Evolutionary conservation across 2,113 vertebrate genomes (phyloP).

Genomic region (Solenodon paradoxus): DNA sequence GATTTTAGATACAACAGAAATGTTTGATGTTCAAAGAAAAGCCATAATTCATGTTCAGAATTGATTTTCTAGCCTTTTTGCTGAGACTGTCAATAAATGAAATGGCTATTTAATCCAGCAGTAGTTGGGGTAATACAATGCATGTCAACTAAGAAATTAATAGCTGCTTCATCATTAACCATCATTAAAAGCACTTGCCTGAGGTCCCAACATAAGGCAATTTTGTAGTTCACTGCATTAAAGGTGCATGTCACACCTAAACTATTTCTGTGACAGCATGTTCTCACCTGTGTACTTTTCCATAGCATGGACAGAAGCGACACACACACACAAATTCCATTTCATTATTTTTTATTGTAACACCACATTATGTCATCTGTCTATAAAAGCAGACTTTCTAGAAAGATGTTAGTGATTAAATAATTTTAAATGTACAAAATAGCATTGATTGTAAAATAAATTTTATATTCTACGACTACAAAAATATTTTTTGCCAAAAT

Average conservation of each 20-base stretch:
- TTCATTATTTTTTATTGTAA: neutral
- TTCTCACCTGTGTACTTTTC: constrained; percentile 7
- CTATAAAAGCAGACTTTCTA: constrained; percentile 10
- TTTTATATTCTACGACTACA: neutral
- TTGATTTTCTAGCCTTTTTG: constrained; percentile 62
- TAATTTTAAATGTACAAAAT: constrained; percentile 18
- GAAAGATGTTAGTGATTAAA: neutral
- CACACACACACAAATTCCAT: neutral
- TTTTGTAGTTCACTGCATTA: neutral
- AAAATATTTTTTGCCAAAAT: neutral
- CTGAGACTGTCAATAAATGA: constrained; percentile 63
- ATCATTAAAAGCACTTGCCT: neutral
- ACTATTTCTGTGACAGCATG: neutral
- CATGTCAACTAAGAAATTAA: constrained; percentile 39
- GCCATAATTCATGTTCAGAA: constrained; percentile 54
- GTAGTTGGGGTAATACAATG: neutral
- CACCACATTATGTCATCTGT: neutral
- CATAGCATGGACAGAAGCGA: neutral
- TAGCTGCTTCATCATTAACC: constrained; percentile 17
- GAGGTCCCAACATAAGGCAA: neutral
- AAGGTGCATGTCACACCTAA: neutral
- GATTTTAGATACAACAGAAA: constrained; percentile 56
- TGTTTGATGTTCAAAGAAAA: constrained; percentile 55
- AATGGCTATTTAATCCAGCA: constrained; percentile 39
- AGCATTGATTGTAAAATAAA: neutral